A percentile compares a stretch with the other conserved stretches of the same genome.
phyloP scores from a whole-genome alignment of 2,888 invertebrate genomes.

The Psylliodes chrysocephalus region DNA sequence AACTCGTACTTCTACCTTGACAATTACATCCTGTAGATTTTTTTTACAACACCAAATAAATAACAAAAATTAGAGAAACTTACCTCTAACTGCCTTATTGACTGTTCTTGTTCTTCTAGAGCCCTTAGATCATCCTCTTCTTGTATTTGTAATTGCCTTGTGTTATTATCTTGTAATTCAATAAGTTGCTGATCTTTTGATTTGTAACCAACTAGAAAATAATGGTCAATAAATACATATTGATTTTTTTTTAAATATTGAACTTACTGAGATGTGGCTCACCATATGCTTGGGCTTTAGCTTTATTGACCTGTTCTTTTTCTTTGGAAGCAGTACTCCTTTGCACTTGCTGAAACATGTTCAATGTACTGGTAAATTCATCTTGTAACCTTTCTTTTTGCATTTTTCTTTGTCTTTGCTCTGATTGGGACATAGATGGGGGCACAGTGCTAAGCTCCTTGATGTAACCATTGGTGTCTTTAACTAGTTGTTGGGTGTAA shows the following conservation, averaged over 20 bases:
- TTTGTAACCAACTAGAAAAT: constrained; percentile 54
- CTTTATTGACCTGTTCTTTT: constrained; percentile 85
- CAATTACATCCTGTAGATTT: too few relatives aligned
- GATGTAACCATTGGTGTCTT: constrained; percentile 88
- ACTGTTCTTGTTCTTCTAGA: constrained; percentile 89
- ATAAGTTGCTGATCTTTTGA: constrained; percentile 68
- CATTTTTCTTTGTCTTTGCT: constrained; percentile 85
- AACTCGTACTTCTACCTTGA: too few relatives aligned
- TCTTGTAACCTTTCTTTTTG: constrained; percentile 90
- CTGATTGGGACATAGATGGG: constrained; percentile 69
- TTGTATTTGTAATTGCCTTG: constrained; percentile 78
- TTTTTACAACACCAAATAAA: too few relatives aligned
- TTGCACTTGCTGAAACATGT: constrained; percentile 89
- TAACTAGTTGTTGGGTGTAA: constrained; percentile 93
- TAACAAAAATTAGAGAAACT: too few relatives aligned
- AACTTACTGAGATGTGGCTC: constrained; percentile 69
- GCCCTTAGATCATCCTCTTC: constrained; percentile 86
- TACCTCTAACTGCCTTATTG: constrained; percentile 91
- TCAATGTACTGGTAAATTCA: constrained; percentile 90
- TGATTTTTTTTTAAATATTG: background rate
- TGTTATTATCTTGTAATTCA: constrained; percentile 71
- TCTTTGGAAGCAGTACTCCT: constrained; percentile 89
- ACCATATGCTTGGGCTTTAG: constrained; percentile 72
- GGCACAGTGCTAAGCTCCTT: constrained; percentile 81
- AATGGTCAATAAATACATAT: too few relatives aligned